Evolutionary conservation across 1,140 invertebrate species (phyloP), one percentile per base, ranked within the genome.

Genomic region (Paramacrobiotus metropolitanus): DNA sequence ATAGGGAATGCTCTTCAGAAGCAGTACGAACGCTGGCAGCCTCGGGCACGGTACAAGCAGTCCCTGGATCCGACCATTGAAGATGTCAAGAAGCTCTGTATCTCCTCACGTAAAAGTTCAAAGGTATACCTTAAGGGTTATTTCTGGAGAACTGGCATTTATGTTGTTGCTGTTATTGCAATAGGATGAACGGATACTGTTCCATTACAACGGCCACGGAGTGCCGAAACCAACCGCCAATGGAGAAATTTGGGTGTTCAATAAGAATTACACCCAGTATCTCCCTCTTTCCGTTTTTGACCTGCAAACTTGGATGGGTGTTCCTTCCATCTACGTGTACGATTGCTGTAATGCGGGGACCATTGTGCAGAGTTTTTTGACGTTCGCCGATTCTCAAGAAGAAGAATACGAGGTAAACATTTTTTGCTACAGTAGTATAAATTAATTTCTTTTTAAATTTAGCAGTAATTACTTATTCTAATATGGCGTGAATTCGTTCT

Each of bases 231-330:
- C 95, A 31, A 98, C 95, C 4, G 79, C 81, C 30, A 97, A 98
- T 77, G 94, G 95, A 18, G 94, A 99, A 80, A 93, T 99, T 68
- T 98, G 95, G 95, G 93, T 98, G 2, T 99, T 99, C 74, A 98
- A 99, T 77, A 82, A 92, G 83, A 87, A 82, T 62, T 97, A 91
- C 72, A 96, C 92, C 0, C 92, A 99, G 76, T 99, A 99, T 76
- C 98, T 99, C 76, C 95, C 94, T 60, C 76, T 99, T 67, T 96
- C 91, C 59, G 83, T 98, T 40, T 97, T 92, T 73, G 94, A 98
- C 77, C 79, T 99, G 59, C 93, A 98, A 77, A 86, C 85, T 28
- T 98, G 94, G 94, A 96, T 98, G 90, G 90, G 89, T 60, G 84
- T 87, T 60, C 94, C 94, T 2, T 95, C 92, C 44, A 94, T 99